Evolutionary conservation across 2,888 invertebrate species (phyloP), one percentile per base, ranked within the genome.

Genomic region (Aelia acuminata): DNA sequence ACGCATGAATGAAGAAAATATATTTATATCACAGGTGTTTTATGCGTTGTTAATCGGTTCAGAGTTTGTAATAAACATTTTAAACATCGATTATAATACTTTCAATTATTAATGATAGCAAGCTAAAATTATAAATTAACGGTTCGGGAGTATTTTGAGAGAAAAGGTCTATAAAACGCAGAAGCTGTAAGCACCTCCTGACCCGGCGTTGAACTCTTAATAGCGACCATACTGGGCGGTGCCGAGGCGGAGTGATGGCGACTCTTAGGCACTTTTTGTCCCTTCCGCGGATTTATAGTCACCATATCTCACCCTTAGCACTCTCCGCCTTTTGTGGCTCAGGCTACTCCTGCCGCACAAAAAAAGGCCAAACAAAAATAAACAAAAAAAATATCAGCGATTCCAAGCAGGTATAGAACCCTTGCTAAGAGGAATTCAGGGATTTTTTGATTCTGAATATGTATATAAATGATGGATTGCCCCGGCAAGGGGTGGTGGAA

Each of bases 191-290:
- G 57, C 26, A 4, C 43, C 10, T 31, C 5, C 26, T 35, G 63
- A 70, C 31, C 63, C 35, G 26, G 26, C 26, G 63, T 63, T 63
- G 63, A 63, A 63, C 63, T 63, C 63, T 70, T 70, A 18, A 70
- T 70, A 35, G 63, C 63, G 7, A 70, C 63, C 63, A 70, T 70
- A 70, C 31, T 31, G 7, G 63, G 63, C 15, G 8, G 5, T 35
- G 4, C 35, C 35, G 20, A 35, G 35, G 18, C 3, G 63, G 31
- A 20, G 31, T 70, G 31, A 70, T 70, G 63, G 31, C 26, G 63
- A 22, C 2, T 5, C 26, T 57, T 26, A 57, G 35, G 20, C 31
- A 35, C 31, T 70, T 70, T 70, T 70, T 70, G 63, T 70, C 63
- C 31, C 63, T 1, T 7, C 63, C 31, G 31, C 1, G 13, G 63